phyloP scores from a whole-genome alignment of 2,888 invertebrate genomes.

The Limnephilus auricula region DNA sequence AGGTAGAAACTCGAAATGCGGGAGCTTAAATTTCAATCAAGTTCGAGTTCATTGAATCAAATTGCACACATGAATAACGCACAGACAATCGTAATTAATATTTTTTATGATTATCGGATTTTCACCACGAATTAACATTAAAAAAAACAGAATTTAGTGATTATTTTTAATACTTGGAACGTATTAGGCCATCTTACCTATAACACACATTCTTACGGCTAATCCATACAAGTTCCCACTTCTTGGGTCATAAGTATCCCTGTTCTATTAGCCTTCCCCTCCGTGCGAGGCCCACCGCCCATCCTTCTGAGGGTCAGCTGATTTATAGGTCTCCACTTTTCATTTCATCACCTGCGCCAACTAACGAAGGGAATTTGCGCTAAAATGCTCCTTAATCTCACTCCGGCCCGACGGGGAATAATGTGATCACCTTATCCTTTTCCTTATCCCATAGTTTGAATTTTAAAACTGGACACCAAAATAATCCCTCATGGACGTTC shows the following conservation, averaged over 20 bases:
- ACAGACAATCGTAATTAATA: too few species aligned
- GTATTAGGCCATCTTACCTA: not conserved
- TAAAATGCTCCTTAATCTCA: constrained; percentile 22
- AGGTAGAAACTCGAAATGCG: too few species aligned
- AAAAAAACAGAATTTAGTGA: too few species aligned
- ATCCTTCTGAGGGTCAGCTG: not conserved
- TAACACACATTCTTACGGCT: not conserved
- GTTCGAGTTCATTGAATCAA: too few species aligned
- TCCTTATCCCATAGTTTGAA: not conserved
- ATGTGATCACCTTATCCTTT: not conserved
- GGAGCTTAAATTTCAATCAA: too few species aligned
- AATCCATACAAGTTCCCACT: not conserved
- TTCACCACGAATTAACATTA: too few species aligned
- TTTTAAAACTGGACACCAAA: not conserved
- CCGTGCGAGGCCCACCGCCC: not conserved
- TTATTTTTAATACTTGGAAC: too few species aligned
- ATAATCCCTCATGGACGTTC: not conserved
- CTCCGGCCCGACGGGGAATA: not conserved
- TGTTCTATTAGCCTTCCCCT: not conserved
- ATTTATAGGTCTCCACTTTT: constrained; percentile 47
- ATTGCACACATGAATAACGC: too few species aligned
- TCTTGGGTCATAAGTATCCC: not conserved
- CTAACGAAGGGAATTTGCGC: constrained; percentile 19
- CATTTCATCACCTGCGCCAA: constrained; percentile 43
- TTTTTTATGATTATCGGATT: too few species aligned